Conservation (phyloP, 2,797 vertebrate species). For the Pangasius larnaudii region DNA sequence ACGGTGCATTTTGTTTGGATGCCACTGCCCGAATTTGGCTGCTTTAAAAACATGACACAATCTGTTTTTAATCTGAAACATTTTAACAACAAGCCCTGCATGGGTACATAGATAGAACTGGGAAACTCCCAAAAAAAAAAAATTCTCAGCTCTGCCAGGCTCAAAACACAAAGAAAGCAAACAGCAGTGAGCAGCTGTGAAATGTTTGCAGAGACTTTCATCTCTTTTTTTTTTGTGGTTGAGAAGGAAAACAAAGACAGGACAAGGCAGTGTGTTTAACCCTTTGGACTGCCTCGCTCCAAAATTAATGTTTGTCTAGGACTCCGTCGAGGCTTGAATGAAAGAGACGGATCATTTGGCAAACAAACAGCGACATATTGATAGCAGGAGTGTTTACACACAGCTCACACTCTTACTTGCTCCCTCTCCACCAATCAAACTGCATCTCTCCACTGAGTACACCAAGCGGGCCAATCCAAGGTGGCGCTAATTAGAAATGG, state of each 20-base stretch:
- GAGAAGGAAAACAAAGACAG: conserved; percentile 72
- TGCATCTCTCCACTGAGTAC: conserved; percentile 4
- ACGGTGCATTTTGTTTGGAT: conserved; percentile 51
- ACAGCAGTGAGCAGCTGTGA: conserved; percentile 69
- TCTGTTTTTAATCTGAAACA: conserved; percentile 54
- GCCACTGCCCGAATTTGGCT: conserved; percentile 33
- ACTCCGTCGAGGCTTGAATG: conserved; percentile 73
- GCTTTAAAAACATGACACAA: conserved; percentile 30
- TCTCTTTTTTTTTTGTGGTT: conserved; percentile 59
- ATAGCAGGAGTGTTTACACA: conserved; percentile 71
- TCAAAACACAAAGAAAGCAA: conserved; percentile 41
- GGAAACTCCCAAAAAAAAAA: conserved; percentile 45
- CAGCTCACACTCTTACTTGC: conserved; percentile 46
- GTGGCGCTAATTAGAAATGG: neutral
- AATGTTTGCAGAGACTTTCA: conserved; percentile 70
- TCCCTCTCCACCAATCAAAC: conserved; percentile 32
- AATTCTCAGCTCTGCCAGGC: conserved; percentile 28
- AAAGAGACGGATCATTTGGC: conserved; percentile 76
- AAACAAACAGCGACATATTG: conserved; percentile 76
- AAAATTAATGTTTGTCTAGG: conserved; percentile 78
- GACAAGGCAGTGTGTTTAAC: conserved; percentile 77
- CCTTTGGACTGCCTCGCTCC: conserved; percentile 62
- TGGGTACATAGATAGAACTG: conserved; percentile 41
- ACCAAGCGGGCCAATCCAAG: conserved; percentile 13
- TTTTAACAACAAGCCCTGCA: conserved; percentile 42